phyloP scores from a whole-genome alignment of 2,113 vertebrate genomes.

The Cynopterus brachyotis region DNA sequence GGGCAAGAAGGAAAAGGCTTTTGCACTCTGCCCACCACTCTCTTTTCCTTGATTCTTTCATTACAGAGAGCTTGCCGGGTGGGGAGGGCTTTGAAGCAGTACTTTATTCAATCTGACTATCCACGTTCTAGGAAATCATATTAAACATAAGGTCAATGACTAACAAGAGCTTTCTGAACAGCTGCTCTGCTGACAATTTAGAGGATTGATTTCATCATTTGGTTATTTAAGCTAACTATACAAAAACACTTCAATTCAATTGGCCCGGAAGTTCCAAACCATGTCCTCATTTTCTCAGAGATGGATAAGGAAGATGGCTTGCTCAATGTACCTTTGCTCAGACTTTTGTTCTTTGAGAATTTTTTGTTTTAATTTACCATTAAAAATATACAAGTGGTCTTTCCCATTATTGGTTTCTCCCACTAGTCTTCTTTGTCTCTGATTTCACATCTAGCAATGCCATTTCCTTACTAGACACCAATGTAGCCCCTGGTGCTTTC shows the following conservation, averaged over 20 bases:
- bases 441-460: background rate
- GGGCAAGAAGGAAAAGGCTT: background rate
- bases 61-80: background rate
- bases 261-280: constrained; percentile 26
- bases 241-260: constrained; percentile 59
- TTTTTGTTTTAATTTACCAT: background rate
- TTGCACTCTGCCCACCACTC: background rate
- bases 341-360: background rate
- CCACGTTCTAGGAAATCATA: constrained; percentile 52
- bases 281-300: constrained; percentile 24
- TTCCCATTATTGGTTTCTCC: background rate
- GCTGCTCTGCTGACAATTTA: constrained; percentile 71
- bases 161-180: constrained; percentile 70
- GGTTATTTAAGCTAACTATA: constrained; percentile 68
- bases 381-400: background rate
- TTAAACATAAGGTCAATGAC: constrained; percentile 72
- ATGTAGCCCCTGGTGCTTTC: background rate
- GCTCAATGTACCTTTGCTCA: background rate
- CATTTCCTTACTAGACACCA: background rate
- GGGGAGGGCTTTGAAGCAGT: background rate
- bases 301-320: background rate
- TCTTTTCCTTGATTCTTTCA: background rate
- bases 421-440: background rate
- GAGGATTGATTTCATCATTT: constrained; percentile 65
- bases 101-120: constrained; percentile 21